Base-by-base conservation (phyloP, 1,140 invertebrate genomes). In the Zaprionus gabonicus region DNA sequence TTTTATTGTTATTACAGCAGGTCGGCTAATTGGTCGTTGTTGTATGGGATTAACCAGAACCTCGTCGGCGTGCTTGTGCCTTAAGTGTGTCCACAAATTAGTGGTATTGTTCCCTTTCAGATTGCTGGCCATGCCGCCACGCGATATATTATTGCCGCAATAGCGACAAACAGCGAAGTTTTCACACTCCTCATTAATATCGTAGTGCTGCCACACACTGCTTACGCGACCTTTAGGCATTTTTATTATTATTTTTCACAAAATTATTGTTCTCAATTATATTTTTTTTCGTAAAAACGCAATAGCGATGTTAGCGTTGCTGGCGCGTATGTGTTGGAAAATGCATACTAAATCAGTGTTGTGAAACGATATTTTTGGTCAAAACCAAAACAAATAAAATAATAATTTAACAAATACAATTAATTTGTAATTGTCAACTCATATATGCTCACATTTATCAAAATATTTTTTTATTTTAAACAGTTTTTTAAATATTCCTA, bases 131-230 rank as follows among this genome's bases (percentile, higher is more conserved):
- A 90, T 90, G 55, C 84, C 84, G 25, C 84, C 84, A 79, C 84
- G 84, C 84, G 84, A 88, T 81, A 88, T 88, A 78, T 88, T 88
- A 27, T 90, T 88, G 53, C 84, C 84, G 56, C 84, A 88, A 46
- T 88, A 88, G 12, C 85, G 84, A 62, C 84, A 88, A 76, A 88
- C 74, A 49, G 84, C 84, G 58, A 88, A 90, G 67, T 88, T 88
- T 66, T 88, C 84, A 17, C 84, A 88, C 58, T 88, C 85, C 41
- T 90, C 81, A 57, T 88, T 88, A 10, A 88, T 81, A 34, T 88
- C 84, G 36, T 90, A 88, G 80, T 88, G 84, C 66, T 88, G 84
- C 84, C 84, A 88, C 23, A 88, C 84, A 70, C 55, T 81, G 75
- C 84, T 88, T 4, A 88, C 81, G 7, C 84, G 84, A 71, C 82